Base-by-base conservation (phyloP, 2,888 invertebrate species). In the Ophion ellenae region DNA sequence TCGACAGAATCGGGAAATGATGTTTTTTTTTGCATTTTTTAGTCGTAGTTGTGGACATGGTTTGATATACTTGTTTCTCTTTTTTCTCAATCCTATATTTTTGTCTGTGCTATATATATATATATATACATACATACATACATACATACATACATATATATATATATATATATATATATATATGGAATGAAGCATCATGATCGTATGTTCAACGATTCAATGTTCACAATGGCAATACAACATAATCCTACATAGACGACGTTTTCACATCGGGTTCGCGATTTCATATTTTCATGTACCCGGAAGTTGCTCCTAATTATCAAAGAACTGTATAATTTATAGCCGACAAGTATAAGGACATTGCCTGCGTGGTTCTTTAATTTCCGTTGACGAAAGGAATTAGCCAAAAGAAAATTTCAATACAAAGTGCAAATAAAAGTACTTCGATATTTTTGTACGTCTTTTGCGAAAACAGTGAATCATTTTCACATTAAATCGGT, bases 101-200 rank as follows among this genome's bases (percentile, higher is more conserved):
- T 53, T 83, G 86, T 87, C 83, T 88, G 85, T 82, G 81, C 77
- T 85, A 84, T 81, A 85, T 76, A 82, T 87, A 84, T 86, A 78
- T 75, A 59, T 81, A 76, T 84, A 81, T 78, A 81, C 57, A 80
- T 1, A 24, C 81, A 79, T 71, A 71, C 88, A 82, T 82, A 88
- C 87, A 87, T 83, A 11, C 47, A 87, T 87, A 74, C 75, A 86
- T 89, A 87, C 24, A 24, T 82, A 79, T 71, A 71, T 88, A 82
- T 82, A 88, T 88, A 87, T 83, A 11, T 63, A 82, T 82, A 88
- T 87, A 87, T 83, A 11, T 63, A 87, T 87, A 74, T 78, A 86
- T 89, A 87, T 90, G 92, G 92, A 92, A 92, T 92, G 92, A 88
- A 90, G 90, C 90, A 92, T 92, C 89, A 89, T 91, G 90, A 88